Evolutionary conservation across 2,888 invertebrate species (phyloP), one percentile per base, ranked within the genome.

Genomic region (Pachymerium ferrugineum): DNA sequence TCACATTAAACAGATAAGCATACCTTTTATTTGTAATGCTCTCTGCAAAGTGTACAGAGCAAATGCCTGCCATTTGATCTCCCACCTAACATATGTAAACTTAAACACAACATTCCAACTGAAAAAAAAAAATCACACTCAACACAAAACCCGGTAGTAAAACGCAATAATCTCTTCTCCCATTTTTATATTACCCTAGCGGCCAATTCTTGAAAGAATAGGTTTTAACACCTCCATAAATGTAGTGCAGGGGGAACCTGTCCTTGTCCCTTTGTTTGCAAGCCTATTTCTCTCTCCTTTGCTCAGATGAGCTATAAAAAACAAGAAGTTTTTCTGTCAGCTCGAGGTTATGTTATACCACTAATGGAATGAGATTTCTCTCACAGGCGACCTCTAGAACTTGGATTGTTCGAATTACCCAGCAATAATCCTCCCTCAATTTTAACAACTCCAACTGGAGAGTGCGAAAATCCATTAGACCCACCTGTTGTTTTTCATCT

Each of bases 221-320:
- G 25, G 33, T 70, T 14, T 35, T 70, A 33, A 19, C 70, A 70
- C 70, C 70, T 70, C 70, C 70, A 70, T 70, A 70, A 70, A 70
- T 70, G 70, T 70, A n/a, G n/a, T n/a, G n/a, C 33, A 33, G n/a
- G 31, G 70, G 70, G 70, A 25, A 30, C 33, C 35, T 70, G 31
- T 30, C 29, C 68, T 68, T 68, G 68, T 31, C 68, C 31, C 47
- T 54, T 54, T 54, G 47, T 70, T 70, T 70, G 70, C 14, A 25
- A 19, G 30, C 33, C 16, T 33, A 30, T 70, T 33, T 70, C 30
- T 70, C 35, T 25, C 70, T 70, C 35, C 70, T 33, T 10, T 12
- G 28, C 16, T 33, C 16, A 70, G 70, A 70, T 70, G 70, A 70
- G 70, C 70, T 33, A 31, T 33, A 33, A 70, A n/a, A 70, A 70